These are phyloP conservation scores for Callosobruchus maculatus DNA, from an alignment of 2,888 invertebrate species.

Conservation along the genomic window DNA sequence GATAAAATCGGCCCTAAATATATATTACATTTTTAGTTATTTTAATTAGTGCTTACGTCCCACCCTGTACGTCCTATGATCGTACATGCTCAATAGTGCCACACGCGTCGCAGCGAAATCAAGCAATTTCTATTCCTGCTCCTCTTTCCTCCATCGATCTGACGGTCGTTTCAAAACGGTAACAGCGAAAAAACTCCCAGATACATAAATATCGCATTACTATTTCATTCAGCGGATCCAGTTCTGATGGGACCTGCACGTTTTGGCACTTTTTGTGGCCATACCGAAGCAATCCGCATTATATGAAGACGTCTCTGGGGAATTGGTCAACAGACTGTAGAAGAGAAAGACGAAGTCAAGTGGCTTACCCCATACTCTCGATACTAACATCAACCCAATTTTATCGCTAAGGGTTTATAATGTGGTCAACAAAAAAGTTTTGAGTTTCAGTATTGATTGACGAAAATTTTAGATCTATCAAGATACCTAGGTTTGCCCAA, in stretches of 20 bases:
- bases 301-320: neutral
- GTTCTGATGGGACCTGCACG: neutral
- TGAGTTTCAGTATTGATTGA: too few species aligned
- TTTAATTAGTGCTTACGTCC: too few species aligned
- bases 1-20: too few species aligned
- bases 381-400: too few species aligned
- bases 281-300: neutral
- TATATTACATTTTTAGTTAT: too few species aligned
- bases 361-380: too few species aligned
- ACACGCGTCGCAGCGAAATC: neutral
- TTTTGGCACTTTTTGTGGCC: neutral
- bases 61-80: too few species aligned
- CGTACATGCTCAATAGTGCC: neutral
- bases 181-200: neutral
- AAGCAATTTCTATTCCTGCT: neutral
- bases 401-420: too few species aligned
- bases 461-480: too few species aligned
- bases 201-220: neutral
- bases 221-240: neutral
- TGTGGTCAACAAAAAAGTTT: too few species aligned
- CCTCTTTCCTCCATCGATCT: too few species aligned
- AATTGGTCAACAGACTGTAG: neutral
- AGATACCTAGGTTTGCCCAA: too few species aligned
- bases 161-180: neutral
- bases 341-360: neutral